Base-by-base conservation (phyloP, 2,113 vertebrate species). In the Xerus inauris region DNA sequence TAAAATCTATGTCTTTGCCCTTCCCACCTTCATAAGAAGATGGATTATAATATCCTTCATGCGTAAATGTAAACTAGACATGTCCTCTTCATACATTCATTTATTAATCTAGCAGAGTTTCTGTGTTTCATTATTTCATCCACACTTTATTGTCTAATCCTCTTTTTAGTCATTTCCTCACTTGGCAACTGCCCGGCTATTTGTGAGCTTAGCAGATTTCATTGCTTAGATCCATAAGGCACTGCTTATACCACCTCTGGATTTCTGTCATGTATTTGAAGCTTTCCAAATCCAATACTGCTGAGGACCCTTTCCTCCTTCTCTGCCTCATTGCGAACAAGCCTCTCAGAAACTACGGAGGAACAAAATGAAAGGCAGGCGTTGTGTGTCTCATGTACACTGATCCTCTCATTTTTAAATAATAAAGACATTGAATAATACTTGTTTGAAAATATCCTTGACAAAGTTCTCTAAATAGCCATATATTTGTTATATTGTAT, bases 371-470 rank as follows among this genome's bases (percentile, higher is more conserved):
- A 65, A 95, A 84, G 30, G 30, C 35, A 54, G 85, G 26, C 17
- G 30, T 20, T 35, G 3, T 3, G 8, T 51, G 45, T 8, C 20
- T 77, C 16, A 9, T 54, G 35, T 8, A 38, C 1, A 4, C 11
- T 2, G 17, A 14, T 79, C 40, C 69, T 54, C 64, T 20, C 8
- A 65, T 62, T 79, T 72, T 89, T 84, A 71, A 86, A 64, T 90
- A 87, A 79, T 76, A 30, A 65, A 86, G 47, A 54, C 20, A 51
- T 79, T 96, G 90, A 92, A 90, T 96, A 94, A 97, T 93, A 26
- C 62, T 69, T 79, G 57, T 45, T 96, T 91, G 42, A 89, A n/a
- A 83, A 91, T 40, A 73, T 1, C 38, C 38, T 85, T 64, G 38
- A 62, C 16, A 47, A 88, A 87, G 35, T 89, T 93, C 93, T 96